A percentile compares a stretch with the other conserved stretches of the same genome.
Evolutionary conservation across 2,113 vertebrate species (phyloP).

Genomic region (Gambusia affinis): DNA sequence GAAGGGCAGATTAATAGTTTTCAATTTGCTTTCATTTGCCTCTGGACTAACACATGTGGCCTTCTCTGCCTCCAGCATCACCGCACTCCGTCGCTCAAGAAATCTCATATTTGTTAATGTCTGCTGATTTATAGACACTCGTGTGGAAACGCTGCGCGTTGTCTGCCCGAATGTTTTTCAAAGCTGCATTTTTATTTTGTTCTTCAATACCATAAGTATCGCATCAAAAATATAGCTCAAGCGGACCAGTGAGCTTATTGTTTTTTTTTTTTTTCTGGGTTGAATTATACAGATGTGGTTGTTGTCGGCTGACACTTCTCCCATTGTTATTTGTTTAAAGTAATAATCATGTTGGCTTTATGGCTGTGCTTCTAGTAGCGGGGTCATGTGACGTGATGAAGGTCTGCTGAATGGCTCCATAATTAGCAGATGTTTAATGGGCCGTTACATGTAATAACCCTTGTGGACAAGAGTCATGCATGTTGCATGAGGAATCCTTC

Average conservation of each 20-base stretch:
- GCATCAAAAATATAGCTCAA: neutral
- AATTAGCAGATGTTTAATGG: slow-evolving; percentile 13
- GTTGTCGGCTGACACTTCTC: neutral
- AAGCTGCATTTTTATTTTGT: neutral
- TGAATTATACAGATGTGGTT: neutral
- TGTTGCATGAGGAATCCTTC: neutral
- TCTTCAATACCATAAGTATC: neutral
- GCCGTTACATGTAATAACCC: slow-evolving; percentile 3
- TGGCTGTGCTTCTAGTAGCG: neutral
- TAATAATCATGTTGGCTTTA: neutral
- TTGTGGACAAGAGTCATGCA: slow-evolving; percentile 6
- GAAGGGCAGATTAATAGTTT: slow-evolving; percentile 64
- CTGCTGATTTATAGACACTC: neutral
- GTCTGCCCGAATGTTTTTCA: neutral
- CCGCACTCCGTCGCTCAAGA: slow-evolving; percentile 1
- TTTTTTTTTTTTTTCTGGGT: neutral
- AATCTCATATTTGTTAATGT: slow-evolving; percentile 3
- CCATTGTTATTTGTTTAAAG: neutral
- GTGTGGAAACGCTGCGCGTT: neutral
- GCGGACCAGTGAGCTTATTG: neutral
- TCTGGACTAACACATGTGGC: slow-evolving; percentile 61
- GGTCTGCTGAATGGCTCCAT: slow-evolving; percentile 5
- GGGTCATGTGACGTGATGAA: neutral
- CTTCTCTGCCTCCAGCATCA: slow-evolving; percentile 22
- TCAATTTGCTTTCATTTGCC: slow-evolving; percentile 64